Percentiles rank a stretch among this genome's conserved stretches.
These are phyloP conservation scores for Actenoides hombroni DNA, from an alignment of 2,113 vertebrate genomes.

Conservation along the genomic window DNA sequence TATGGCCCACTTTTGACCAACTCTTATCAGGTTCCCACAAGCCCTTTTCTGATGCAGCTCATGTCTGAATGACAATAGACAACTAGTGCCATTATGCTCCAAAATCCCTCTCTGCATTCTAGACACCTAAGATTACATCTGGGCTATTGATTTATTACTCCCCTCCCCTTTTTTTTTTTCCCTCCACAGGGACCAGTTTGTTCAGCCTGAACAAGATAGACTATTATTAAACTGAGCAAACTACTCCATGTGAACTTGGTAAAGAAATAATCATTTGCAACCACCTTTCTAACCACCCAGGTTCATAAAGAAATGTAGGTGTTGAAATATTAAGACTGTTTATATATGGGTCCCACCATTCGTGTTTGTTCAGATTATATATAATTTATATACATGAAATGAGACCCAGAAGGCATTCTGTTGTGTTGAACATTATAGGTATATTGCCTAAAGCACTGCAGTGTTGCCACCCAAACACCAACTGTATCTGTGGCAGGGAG, in stretches of 20 bases:
- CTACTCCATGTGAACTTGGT: conserved; percentile 78
- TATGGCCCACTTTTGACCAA: conserved; percentile 90
- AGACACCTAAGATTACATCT: conserved; percentile 97
- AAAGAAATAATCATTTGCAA: conserved; percentile 79
- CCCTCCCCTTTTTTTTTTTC: conserved; percentile 67
- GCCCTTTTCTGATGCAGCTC: conserved; percentile 87
- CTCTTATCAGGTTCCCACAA: conserved; percentile 96
- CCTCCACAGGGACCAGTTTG: conserved; percentile 79
- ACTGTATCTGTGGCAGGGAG: conserved; percentile 71
- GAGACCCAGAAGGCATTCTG: conserved; percentile 68
- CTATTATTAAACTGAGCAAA: conserved; percentile 82
- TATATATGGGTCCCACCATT: conserved; percentile 67
- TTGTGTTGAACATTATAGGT: conserved; percentile 59
- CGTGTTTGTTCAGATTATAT: conserved; percentile 67
- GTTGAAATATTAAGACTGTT: conserved; percentile 75
- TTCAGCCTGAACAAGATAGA: conserved; percentile 81
- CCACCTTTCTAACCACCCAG: conserved; percentile 65
- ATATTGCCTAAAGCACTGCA: conserved; percentile 42
- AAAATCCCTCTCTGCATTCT: conserved; percentile 90
- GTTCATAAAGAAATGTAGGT: conserved; percentile 59
- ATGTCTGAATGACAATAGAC: conserved; percentile 96
- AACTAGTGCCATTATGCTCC: conserved; percentile 89
- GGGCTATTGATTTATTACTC: conserved; percentile 92
- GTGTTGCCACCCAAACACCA: conserved; percentile 66
- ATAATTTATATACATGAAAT: conserved; percentile 70